Evolutionary conservation across 2,888 invertebrate species (phyloP), one percentile per base, ranked within the genome.

Genomic region (Athalia cordata): DNA sequence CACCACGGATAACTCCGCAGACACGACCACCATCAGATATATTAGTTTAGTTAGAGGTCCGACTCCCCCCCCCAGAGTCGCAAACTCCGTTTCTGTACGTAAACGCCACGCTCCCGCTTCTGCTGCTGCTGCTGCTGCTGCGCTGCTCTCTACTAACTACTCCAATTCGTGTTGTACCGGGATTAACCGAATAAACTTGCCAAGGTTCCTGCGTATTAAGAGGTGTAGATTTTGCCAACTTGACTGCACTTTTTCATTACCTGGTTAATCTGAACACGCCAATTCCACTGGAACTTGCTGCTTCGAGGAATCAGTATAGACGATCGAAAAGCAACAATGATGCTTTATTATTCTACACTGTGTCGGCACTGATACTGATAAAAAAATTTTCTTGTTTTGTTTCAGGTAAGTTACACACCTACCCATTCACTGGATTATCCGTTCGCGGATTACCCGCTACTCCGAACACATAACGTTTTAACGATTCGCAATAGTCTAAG

Each of bases 21-120:
- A 85, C 84, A 80, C 80, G 13, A 80, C 77, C 57, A 79, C 81
- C 79, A 80, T 61, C 80, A 84, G 84, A 87, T 86, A 85, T 86
- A 88, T 86, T 85, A 85, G 84, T 84, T 84, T 85, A 84, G 85
- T 85, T 85, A 81, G 68, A 80, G 83, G 83, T 81, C 83, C 82
- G 81, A 85, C 84, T 85, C 82, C 81, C 84, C 84, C 81, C 85
- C 83, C 52, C n/a, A n/a, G 43, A n/a, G 52, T 79, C 55, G 15
- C 76, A 52, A 76, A 76, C 62, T 61, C 66, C 9, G 52, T n/a
- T 52, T 47, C 55, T 70, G 70, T 55, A 47, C 50, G 29, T 13
- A 72, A 72, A 11, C 59, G 57, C 52, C 55, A 11, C 9, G n/a
- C 29, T 29, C 29, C 29, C 2, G 29, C 29, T 29, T 29, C 29